phyloP scores from a whole-genome alignment of 2,113 vertebrate species.

The Mastomys natalensis region DNA sequence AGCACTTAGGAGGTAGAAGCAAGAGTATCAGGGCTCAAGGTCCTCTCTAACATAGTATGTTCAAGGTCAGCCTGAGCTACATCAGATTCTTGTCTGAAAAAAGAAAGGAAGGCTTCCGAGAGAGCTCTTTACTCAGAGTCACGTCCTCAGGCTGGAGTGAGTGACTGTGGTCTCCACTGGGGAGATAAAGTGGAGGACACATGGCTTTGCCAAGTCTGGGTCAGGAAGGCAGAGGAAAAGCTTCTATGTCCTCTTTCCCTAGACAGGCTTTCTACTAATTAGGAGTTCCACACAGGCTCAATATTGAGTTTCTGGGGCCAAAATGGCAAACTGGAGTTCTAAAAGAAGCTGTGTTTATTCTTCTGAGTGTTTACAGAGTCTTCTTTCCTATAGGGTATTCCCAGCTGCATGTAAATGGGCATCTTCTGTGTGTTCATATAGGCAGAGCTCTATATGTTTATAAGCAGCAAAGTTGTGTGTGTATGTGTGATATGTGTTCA shows the following conservation, averaged over 20 bases:
- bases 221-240: background rate
- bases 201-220: too few relatives aligned
- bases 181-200: background rate
- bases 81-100: background rate
- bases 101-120: background rate
- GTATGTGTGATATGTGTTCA: background rate
- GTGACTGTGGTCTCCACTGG: fast-evolving
- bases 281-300: background rate
- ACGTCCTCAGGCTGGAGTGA: too few relatives aligned
- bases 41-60: background rate
- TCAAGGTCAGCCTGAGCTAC: background rate
- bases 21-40: background rate
- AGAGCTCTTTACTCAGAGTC: fast-evolving
- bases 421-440: background rate
- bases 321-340: background rate
- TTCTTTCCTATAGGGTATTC: background rate
- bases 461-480: background rate
- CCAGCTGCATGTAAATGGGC: background rate
- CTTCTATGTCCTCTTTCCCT: fast-evolving
- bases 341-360: background rate
- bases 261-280: background rate
- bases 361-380: background rate
- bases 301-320: background rate
- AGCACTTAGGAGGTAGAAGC: background rate
- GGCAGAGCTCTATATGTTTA: background rate